These are phyloP conservation scores for Drosophila triauraria DNA, from an alignment of 1,140 invertebrate species.

Conservation along the genomic window DNA sequence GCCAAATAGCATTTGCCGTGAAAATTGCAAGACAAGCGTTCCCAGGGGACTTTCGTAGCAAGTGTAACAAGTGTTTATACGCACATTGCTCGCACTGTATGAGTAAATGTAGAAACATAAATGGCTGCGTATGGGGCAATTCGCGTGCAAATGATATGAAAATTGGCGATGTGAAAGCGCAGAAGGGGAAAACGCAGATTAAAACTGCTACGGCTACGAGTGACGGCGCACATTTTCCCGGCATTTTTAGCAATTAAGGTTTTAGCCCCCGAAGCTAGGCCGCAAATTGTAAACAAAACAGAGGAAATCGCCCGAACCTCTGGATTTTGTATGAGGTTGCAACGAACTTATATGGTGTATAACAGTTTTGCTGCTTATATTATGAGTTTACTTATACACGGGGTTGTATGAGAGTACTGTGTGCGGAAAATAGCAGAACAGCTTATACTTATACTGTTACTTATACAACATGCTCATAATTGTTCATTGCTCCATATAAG, in stretches of 20 bases:
- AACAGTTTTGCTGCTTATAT: slow-evolving; percentile 25
- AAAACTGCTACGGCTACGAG: slow-evolving; percentile 20
- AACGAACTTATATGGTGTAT: slow-evolving; percentile 32
- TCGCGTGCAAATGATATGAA: slow-evolving; percentile 66
- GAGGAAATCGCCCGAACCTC: slow-evolving; percentile 8
- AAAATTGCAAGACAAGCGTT: slow-evolving; percentile 63
- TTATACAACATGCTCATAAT: no score
- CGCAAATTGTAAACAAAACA: slow-evolving; percentile 21
- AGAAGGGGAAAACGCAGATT: slow-evolving; percentile 31
- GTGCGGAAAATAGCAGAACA: not conserved
- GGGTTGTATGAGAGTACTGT: not conserved
- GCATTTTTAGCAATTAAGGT: slow-evolving; percentile 26
- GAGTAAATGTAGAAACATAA: not conserved
- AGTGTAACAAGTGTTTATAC: slow-evolving; percentile 75
- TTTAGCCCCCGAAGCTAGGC: not conserved
- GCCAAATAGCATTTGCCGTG: slow-evolving; percentile 24
- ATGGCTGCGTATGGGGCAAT: slow-evolving; percentile 28
- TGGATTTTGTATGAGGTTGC: slow-evolving; percentile 7
- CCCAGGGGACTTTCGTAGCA: slow-evolving; percentile 51
- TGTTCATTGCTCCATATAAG: not conserved
- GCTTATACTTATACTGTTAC: not conserved
- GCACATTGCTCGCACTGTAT: slow-evolving; percentile 9
- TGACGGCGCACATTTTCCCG: slow-evolving; percentile 4
- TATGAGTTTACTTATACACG: not conserved
- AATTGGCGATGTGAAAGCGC: slow-evolving; percentile 50